Conservation (phyloP, 2,888 invertebrate species). For the Cheilosia vernalis region DNA sequence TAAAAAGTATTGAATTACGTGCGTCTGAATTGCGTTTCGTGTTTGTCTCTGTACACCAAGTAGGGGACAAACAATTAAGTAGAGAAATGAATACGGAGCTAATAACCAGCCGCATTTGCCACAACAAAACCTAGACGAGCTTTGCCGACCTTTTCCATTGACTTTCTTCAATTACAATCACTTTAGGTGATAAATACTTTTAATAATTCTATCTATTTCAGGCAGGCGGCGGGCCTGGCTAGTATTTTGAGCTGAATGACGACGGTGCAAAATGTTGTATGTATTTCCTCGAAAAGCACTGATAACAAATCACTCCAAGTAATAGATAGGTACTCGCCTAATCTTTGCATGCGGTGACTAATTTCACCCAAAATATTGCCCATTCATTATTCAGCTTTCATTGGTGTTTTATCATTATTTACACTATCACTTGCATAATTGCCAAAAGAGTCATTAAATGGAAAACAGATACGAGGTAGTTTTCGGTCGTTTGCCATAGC, state of each 20-base stretch:
- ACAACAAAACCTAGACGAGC: neutral
- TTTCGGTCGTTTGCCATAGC: neutral
- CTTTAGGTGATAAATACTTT: constrained; percentile 14
- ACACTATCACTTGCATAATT: too few species aligned
- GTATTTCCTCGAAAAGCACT: neutral
- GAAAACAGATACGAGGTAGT: too few species aligned
- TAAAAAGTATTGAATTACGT: constrained; percentile 60
- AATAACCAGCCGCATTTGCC: constrained; percentile 10
- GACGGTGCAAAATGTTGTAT: neutral
- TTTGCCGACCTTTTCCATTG: constrained; percentile 48
- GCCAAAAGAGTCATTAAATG: too few species aligned
- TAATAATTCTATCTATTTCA: neutral
- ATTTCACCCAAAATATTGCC: constrained; percentile 45
- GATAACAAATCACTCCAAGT: constrained; percentile 40
- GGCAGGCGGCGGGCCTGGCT: neutral
- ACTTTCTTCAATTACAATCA: constrained; percentile 60
- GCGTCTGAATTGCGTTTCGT: constrained; percentile 24
- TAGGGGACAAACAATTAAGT: constrained; percentile 35
- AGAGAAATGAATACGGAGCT: constrained; percentile 24
- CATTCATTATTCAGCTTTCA: constrained; percentile 27
- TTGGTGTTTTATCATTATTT: neutral
- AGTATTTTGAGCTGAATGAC: neutral
- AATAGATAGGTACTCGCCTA: neutral
- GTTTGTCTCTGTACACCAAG: neutral
- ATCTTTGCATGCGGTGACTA: constrained; percentile 19